A percentile compares a stretch with the other conserved stretches of the same genome.
phyloP scores from a whole-genome alignment of 2,888 invertebrate species.

The Caenorhabditis panamensis region DNA sequence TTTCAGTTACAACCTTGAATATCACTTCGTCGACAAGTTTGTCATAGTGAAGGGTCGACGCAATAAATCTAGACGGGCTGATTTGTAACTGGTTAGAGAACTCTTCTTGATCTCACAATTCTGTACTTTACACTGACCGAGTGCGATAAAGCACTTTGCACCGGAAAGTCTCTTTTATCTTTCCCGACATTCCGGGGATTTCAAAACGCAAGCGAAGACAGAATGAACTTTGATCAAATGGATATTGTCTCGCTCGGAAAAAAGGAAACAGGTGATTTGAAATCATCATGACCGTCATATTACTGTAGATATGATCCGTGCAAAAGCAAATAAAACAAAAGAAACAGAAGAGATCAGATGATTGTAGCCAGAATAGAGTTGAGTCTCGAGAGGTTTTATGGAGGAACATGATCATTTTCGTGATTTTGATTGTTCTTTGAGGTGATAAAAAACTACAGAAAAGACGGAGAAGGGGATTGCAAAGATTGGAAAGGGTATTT shows the following conservation, averaged over 20 bases:
- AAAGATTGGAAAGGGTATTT: too few species aligned
- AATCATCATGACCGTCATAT: constrained; percentile 10
- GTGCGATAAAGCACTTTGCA: too few species aligned
- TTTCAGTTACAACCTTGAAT: constrained; percentile 33
- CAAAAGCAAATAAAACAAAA: too few species aligned
- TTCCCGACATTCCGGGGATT: too few species aligned
- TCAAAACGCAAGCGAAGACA: too few species aligned
- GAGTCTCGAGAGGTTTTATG: constrained; percentile 1
- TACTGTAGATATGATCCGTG: constrained; percentile 8
- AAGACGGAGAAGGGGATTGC: too few species aligned
- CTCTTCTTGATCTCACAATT: too few species aligned
- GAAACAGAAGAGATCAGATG: not conserved
- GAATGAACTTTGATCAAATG: not conserved
- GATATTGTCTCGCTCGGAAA: too few species aligned
- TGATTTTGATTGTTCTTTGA: constrained; percentile 32
- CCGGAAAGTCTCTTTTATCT: too few species aligned
- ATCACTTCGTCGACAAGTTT: constrained; percentile 38
- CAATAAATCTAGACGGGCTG: constrained; percentile 21
- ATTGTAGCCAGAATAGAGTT: constrained; percentile 2
- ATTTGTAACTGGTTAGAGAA: too few species aligned
- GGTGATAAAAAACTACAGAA: constrained; percentile 12
- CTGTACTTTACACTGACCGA: too few species aligned
- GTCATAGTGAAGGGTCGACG: constrained; percentile 27
- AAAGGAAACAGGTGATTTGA: not conserved
- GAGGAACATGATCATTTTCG: not conserved